Base-by-base conservation (phyloP, 2,113 vertebrate species). In the Rhynchomys soricoides region DNA sequence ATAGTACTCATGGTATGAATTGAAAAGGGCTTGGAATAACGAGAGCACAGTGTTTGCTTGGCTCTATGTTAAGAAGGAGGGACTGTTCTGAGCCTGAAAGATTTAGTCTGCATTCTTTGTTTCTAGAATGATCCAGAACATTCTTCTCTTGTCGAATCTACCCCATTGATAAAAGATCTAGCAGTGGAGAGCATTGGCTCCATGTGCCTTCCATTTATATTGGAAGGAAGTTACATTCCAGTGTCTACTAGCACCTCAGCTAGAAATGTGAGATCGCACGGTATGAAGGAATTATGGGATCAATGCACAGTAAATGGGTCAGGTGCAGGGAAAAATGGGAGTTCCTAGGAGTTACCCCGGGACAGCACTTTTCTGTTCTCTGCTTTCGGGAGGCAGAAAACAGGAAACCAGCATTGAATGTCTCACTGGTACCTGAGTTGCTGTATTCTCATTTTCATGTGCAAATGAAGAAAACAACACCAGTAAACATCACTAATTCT, bases 341-440 rank as follows among this genome's bases (percentile, higher is more conserved):
- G 37, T 24, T 40, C n/a, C 1, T 62, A 40, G 9, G 43, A 15
- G 8, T 24, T 82, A 12, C 7, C 45, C 24, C 7, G 17, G 52
- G 26, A 26, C 6, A 75, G 2, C 57, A 1, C 26, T 12, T 74
- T 26, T 78, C 26, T 19, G 24, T 59, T 43, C 12, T 52, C 2
- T 3, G 10, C 7, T 13, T 8, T 0, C 0, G 13, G 45, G 9
- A 13, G 7, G 9, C n/a, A 79, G 19, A 70, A 4, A 37, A 0
- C 15, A 9, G 21, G n/a, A 3, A 43, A 26, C 19, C 19, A 66
- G 48, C 15, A 26, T 10, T 45, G 31, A 83, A 59, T 3, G 40
- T 3, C 26, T 50, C 26, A 26, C 0, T 3, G 9, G 74, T 50
- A 29, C 62, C 16, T 0, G 17, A 40, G 7, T 45, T 83, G 5